phyloP scores from a whole-genome alignment of 2,888 invertebrate species.

The Coelopa pilipes region DNA sequence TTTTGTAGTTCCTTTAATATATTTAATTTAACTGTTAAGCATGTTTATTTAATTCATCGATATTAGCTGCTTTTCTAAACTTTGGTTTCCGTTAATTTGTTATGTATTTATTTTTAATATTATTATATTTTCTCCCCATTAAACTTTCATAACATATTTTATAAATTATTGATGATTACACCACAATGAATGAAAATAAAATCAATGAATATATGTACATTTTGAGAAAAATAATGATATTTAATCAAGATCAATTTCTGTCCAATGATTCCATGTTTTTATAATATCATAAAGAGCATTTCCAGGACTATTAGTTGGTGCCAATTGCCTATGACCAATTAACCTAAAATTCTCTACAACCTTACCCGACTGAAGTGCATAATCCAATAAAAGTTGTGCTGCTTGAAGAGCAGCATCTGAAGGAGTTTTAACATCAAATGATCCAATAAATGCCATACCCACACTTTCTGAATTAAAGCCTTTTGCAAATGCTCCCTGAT shows the following conservation, averaged over 20 bases:
- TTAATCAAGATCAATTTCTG: background rate
- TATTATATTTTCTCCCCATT: background rate
- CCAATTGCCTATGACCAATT: conserved; percentile 76
- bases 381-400: conserved; percentile 71
- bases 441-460: conserved; percentile 79
- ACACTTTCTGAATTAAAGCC: conserved; percentile 75
- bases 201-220: background rate
- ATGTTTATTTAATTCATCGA: conserved; percentile 13
- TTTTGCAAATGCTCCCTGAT: conserved; percentile 76
- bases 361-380: conserved; percentile 72
- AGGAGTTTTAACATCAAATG: conserved; percentile 71
- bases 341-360: conserved; percentile 74
- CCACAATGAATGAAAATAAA: conserved; percentile 7
- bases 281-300: conserved; percentile 72
- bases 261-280: conserved; percentile 75
- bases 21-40: conserved; percentile 15
- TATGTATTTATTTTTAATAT: background rate
- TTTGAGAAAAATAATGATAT: conserved; percentile 3
- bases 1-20: conserved; percentile 35
- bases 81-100: background rate
- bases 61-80: conserved; percentile 8
- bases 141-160: too few relatives aligned
- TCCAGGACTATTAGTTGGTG: conserved; percentile 77
- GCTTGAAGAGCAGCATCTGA: conserved; percentile 70
- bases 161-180: conserved; percentile 1